Evolutionary conservation across 2,113 vertebrate species (phyloP).

Genomic region (Nerophis ophidion): DNA sequence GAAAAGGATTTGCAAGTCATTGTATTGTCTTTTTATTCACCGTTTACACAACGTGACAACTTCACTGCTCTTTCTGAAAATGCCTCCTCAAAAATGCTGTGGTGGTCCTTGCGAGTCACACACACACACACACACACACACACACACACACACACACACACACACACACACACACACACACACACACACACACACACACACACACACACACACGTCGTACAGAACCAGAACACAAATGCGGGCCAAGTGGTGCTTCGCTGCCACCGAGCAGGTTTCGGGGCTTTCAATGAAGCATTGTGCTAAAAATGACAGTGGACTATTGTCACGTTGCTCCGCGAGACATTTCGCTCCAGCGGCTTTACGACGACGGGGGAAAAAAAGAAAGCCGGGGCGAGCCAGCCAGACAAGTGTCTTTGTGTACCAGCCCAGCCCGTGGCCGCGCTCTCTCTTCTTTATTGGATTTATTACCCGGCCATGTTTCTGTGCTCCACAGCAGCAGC

Average conservation of each 20-base stretch:
- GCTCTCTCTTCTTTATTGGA: constrained; percentile 69
- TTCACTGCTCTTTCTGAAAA: too few relatives aligned
- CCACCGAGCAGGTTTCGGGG: constrained; percentile 15
- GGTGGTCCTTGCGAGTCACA: too few relatives aligned
- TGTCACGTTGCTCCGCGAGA: constrained; percentile 23
- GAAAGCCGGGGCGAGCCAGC: constrained; percentile 9
- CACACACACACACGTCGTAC: background rate
- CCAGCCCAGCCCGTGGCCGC: constrained; percentile 56
- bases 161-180: too few relatives aligned
- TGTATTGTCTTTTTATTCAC: too few relatives aligned
- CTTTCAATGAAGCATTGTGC: constrained; percentile 13
- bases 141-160: too few relatives aligned
- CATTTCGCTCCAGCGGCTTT: constrained; percentile 37
- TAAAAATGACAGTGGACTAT: constrained; percentile 20
- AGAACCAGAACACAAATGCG: constrained; percentile 17
- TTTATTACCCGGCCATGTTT: constrained; percentile 74
- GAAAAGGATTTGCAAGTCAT: too few relatives aligned
- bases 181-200: too few relatives aligned
- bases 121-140: too few relatives aligned
- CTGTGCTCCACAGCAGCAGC: constrained; percentile 61
- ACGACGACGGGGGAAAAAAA: constrained; percentile 15
- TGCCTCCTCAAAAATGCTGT: too few relatives aligned
- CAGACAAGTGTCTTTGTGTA: constrained; percentile 63
- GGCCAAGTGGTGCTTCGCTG: constrained; percentile 20
- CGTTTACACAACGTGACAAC: too few relatives aligned